Conservation (phyloP, 2,797 vertebrate genomes). For the Leptoclinus maculatus region DNA sequence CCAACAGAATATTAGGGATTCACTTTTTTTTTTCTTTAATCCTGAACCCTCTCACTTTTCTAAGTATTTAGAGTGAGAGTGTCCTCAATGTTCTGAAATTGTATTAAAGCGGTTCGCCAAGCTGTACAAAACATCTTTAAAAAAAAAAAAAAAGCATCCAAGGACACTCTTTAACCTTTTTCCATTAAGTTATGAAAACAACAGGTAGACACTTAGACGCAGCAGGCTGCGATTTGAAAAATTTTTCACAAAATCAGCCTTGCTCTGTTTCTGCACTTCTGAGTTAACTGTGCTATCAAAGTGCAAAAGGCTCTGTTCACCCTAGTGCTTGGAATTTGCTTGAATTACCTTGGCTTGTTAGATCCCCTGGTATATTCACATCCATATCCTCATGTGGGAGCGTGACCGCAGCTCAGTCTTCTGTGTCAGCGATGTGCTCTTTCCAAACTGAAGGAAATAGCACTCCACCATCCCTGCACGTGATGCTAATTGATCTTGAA, state of each 20-base stretch:
- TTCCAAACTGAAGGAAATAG: constrained; percentile 17
- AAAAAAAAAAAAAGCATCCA: not conserved
- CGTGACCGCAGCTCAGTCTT: not conserved
- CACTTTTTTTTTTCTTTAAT: constrained; percentile 19
- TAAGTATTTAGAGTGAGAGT: constrained; percentile 1
- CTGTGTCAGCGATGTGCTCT: constrained; percentile 3
- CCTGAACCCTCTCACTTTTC: constrained; percentile 27
- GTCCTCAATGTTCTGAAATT: not conserved
- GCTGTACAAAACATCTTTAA: constrained; percentile 1
- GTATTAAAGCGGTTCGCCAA: not conserved
- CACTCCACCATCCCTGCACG: not conserved
- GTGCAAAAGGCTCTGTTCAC: constrained; percentile 12
- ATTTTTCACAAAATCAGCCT: not conserved
- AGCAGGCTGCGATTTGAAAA: not conserved
- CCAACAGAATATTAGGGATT: constrained; percentile 23
- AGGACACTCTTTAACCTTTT: not conserved
- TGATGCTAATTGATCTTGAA: constrained; percentile 62
- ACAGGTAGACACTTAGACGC: constrained; percentile 1
- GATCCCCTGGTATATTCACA: not conserved
- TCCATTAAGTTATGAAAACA: constrained; percentile 22
- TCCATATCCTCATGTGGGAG: constrained; percentile 3
- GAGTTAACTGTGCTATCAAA: not conserved
- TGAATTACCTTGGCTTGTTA: constrained; percentile 1
- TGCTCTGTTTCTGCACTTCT: not conserved
- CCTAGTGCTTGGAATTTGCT: not conserved